These are phyloP conservation scores for Decapterus maruadsi DNA, from an alignment of 2,797 vertebrate genomes.

Conservation along the genomic window DNA sequence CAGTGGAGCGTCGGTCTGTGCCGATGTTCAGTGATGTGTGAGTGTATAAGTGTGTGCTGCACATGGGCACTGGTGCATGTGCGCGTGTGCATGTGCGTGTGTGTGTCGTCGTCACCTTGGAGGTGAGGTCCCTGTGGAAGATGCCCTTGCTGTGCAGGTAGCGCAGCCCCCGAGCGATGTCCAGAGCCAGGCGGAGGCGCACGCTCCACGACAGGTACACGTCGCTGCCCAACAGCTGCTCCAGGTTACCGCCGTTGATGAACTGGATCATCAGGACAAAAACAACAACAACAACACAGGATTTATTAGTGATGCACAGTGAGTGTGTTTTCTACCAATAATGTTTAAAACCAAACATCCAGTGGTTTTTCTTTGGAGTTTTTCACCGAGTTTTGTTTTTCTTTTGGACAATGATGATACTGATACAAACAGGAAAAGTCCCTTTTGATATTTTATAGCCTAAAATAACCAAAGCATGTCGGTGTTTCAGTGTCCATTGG, in stretches of 20 bases:
- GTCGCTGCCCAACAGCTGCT: conserved; percentile 94
- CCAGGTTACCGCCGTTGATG: conserved; percentile 96
- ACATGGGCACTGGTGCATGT: not conserved
- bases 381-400: not conserved
- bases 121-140: conserved; percentile 97
- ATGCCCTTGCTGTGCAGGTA: conserved; percentile 97
- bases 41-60: conserved; percentile 6
- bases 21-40: conserved; percentile 11
- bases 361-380: no score
- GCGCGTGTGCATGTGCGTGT: not conserved
- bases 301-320: not conserved
- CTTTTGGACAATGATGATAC: no score
- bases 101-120: conserved; percentile 87
- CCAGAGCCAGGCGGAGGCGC: conserved; percentile 89
- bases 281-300: not conserved
- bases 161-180: conserved; percentile 90
- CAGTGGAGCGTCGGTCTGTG: not conserved
- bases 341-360: not conserved
- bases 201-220: conserved; percentile 89
- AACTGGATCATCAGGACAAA: conserved; percentile 81
- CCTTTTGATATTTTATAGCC: not conserved
- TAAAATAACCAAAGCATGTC: not conserved
- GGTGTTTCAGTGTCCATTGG: not conserved
- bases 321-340: no score
- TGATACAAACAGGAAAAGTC: no score